These are phyloP conservation scores for Drosophila kikkawai DNA, from an alignment of 1,140 invertebrate genomes.

Conservation along the genomic window DNA sequence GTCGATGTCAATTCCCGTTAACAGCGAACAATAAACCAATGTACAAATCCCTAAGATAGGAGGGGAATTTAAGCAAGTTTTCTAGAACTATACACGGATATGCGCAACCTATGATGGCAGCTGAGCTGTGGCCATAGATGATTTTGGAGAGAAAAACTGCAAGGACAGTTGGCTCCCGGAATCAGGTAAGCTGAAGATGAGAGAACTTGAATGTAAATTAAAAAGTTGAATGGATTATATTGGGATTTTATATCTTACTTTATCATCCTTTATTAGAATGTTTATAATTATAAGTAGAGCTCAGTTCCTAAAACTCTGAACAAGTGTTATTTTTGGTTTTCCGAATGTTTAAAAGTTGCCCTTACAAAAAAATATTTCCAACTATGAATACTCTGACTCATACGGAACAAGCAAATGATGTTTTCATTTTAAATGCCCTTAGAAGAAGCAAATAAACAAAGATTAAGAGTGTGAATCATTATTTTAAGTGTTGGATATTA, in stretches of 20 bases:
- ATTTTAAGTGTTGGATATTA: slow-evolving; percentile 1
- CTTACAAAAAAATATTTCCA: neutral
- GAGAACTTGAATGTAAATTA: too few species aligned
- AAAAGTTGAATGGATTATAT: too few species aligned
- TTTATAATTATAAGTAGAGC: neutral
- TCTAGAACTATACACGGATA: slow-evolving; percentile 8
- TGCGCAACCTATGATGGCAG: slow-evolving; percentile 3
- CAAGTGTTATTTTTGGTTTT: neutral
- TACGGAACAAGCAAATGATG: neutral
- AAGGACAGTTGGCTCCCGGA: slow-evolving; percentile 21
- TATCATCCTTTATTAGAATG: too few species aligned
- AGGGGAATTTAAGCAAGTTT: neutral
- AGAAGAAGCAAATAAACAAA: neutral
- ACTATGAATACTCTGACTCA: neutral
- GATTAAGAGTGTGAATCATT: slow-evolving; percentile 1
- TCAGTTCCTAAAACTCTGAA: neutral
- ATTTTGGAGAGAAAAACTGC: slow-evolving; percentile 10
- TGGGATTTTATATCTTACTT: too few species aligned
- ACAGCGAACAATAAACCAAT: slow-evolving; percentile 42
- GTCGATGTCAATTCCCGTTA: slow-evolving; percentile 42
- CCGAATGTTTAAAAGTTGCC: neutral
- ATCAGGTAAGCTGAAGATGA: slow-evolving; percentile 36
- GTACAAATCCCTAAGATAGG: slow-evolving; percentile 15
- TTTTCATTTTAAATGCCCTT: neutral
- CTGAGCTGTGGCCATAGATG: slow-evolving; percentile 18